Evolutionary conservation across 2,888 invertebrate genomes (phyloP).

Genomic region (Athalia cordata): DNA sequence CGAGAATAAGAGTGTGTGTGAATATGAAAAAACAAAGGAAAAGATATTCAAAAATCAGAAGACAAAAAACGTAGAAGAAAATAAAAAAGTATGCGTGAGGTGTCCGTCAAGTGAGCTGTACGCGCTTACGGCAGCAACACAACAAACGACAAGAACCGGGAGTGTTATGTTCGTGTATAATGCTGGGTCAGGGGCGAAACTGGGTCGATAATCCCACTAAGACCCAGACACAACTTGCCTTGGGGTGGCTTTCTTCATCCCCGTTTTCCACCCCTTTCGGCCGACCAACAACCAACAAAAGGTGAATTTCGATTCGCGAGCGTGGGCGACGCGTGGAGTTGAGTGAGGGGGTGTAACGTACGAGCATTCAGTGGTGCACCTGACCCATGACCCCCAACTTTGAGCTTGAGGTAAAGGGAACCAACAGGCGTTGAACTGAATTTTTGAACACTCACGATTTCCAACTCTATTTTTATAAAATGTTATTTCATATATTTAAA

Average conservation of each 20-base stretch:
- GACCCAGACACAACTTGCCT: constrained; percentile 36
- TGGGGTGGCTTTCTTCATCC: constrained; percentile 17
- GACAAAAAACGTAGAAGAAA: background rate
- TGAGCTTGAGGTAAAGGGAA: background rate
- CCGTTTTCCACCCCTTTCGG: background rate
- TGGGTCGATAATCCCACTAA: constrained; percentile 41
- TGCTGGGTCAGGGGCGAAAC: constrained; percentile 42
- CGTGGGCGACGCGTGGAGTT: background rate
- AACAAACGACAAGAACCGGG: constrained; percentile 10
- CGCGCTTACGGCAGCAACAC: constrained; percentile 26
- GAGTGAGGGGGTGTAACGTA: background rate
- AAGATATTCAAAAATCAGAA: background rate
- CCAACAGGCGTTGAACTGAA: background rate
- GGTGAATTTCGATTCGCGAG: constrained; percentile 30
- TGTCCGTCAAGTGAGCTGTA: constrained; percentile 17
- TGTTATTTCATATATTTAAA: background rate
- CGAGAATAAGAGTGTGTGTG: background rate
- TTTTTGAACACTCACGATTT: background rate
- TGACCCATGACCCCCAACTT: background rate
- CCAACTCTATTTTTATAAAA: background rate
- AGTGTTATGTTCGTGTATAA: constrained; percentile 32
- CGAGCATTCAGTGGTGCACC: background rate
- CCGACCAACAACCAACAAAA: background rate
- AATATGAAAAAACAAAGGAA: constrained; percentile 6
- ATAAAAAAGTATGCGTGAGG: constrained; percentile 3